Evolutionary conservation across 2,113 vertebrate species (phyloP).

Genomic region (Phasianus colchicus): DNA sequence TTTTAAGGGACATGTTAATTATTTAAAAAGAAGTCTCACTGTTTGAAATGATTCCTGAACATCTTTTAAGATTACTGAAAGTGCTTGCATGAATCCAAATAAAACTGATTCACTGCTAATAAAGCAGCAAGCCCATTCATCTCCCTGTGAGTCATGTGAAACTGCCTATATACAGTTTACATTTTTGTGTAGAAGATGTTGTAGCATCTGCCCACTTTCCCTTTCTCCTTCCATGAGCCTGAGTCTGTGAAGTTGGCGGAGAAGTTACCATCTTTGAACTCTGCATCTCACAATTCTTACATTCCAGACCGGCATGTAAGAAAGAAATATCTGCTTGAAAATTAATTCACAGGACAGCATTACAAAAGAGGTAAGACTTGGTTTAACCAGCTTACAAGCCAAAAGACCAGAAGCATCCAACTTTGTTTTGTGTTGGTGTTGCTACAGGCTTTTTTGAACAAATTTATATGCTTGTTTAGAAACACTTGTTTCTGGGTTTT

Average conservation of each 20-base stretch:
- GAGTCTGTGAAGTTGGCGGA: neutral
- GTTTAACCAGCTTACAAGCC: neutral
- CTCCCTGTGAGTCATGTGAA: neutral
- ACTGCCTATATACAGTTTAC: neutral
- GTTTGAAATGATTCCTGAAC: neutral
- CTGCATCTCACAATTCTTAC: neutral
- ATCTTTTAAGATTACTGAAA: neutral
- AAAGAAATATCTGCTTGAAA: neutral
- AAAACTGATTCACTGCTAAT: neutral
- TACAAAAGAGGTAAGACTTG: neutral
- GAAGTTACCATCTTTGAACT: neutral
- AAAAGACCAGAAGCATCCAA: neutral
- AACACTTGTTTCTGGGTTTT: neutral
- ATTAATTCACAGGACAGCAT: neutral
- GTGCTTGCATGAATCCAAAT: neutral
- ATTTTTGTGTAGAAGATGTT: neutral
- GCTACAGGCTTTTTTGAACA: neutral
- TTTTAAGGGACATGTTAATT: neutral
- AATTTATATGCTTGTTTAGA: neutral
- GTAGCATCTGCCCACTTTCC: neutral
- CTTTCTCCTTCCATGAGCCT: neutral
- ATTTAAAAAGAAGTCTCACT: neutral
- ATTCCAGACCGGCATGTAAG: neutral
- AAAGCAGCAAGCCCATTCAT: neutral
- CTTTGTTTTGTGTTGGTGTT: neutral